Percentiles rank a stretch among this genome's conserved stretches.
These are phyloP conservation scores for Rotaria sp. DNA, from an alignment of 2,888 invertebrate species.

Conservation along the genomic window DNA sequence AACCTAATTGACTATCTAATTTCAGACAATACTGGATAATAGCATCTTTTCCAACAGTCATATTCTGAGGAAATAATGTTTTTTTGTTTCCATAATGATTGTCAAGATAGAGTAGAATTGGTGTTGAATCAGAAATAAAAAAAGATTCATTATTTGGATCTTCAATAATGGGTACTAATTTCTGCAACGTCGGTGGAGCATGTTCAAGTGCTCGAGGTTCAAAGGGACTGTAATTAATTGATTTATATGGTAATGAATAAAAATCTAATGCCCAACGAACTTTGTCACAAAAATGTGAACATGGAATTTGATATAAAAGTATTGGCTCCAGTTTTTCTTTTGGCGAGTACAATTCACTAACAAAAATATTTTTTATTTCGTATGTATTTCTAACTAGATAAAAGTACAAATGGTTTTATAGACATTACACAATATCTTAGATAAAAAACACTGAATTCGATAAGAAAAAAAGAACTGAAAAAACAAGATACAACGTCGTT, in stretches of 20 bases:
- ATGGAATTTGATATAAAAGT: not conserved
- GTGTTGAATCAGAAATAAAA: not conserved
- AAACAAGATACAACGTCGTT: no score
- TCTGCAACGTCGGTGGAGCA: not conserved
- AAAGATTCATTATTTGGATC: not conserved
- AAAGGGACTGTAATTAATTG: not conserved
- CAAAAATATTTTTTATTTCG: no score
- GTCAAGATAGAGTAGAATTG: not conserved
- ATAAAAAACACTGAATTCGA: no score
- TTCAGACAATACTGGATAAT: not conserved
- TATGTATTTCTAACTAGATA: no score
- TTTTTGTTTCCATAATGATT: not conserved
- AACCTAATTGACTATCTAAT: not conserved
- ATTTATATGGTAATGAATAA: not conserved
- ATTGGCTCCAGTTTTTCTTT: not conserved
- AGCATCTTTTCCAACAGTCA: not conserved
- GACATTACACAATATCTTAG: no score
- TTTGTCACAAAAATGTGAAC: slow-evolving; percentile 17
- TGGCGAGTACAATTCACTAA: no score
- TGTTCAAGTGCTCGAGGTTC: not conserved
- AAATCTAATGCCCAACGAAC: slow-evolving; percentile 6
- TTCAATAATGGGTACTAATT: not conserved
- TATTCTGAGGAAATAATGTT: not conserved
- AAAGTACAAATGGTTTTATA: no score
- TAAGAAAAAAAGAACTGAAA: no score